Evolutionary conservation across 2,888 invertebrate genomes (phyloP).

Genomic region (Molanna angustata): DNA sequence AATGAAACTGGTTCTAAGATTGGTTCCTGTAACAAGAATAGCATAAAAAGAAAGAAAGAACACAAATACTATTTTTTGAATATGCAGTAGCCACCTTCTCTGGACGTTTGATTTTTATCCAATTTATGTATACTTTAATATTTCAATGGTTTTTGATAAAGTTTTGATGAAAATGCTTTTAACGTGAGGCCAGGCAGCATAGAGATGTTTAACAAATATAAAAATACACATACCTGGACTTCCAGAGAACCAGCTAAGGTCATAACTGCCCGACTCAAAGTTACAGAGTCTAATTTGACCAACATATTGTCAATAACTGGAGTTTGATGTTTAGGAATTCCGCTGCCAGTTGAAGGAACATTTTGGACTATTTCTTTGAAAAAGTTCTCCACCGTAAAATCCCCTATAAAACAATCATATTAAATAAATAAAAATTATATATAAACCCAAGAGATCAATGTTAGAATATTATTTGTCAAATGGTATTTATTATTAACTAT

Average conservation of each 20-base stretch:
- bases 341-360: conserved; percentile 35
- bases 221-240: conserved; percentile 61
- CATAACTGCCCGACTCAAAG: conserved; percentile 69
- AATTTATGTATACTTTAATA: no score
- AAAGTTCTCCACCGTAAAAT: conserved; percentile 76
- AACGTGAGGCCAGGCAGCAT: no score
- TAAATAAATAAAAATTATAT: no score
- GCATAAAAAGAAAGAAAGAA: not conserved
- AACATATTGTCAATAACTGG: conserved; percentile 69
- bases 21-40: conserved; percentile 55
- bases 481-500: no score
- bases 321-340: no score
- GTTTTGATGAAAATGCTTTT: no score
- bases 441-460: no score
- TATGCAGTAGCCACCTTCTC: no score
- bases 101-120: no score
- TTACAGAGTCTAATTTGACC: conserved; percentile 64
- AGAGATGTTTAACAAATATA: no score
- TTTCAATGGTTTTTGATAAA: no score
- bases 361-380: conserved; percentile 56
- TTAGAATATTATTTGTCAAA: no score
- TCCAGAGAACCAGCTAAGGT: conserved; percentile 69
- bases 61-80: not conserved
- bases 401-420: conserved; percentile 56
- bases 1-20: conserved; percentile 72